Evolutionary conservation across 2,888 invertebrate species (phyloP), one percentile per base, ranked within the genome.

Genomic region (Drosophila vallismaia): DNA sequence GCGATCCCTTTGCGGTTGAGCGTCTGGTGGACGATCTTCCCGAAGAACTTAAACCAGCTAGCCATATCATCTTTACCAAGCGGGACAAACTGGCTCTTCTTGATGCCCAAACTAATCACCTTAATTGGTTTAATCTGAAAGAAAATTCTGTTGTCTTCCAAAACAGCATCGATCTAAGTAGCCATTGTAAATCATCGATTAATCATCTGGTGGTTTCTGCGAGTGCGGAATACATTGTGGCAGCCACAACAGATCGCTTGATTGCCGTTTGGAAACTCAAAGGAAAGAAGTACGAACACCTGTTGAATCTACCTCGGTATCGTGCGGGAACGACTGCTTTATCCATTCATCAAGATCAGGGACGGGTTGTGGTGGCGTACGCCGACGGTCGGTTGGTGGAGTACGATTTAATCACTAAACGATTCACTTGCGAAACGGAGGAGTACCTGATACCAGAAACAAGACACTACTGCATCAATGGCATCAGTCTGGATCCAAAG

Each of bases 311-410:
- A 75, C 97, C 97, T 0, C 94, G 92, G 31, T 95, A 96, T 88
- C 91, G 92, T 9, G 94, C 93, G 69, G 93, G 95, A 38, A 95
- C 95, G 0, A 95, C 96, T 0, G 95, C 97, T 0, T 83, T 97
- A 75, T 93, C 94, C 0, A 92, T 97, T 45, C 94, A 95, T 86
- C 92, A 93, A 14, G 90, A 90, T 7, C 91, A 92, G 1, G 93
- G 94, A 4, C 93, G 93, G 45, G 90, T 97, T 6, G 93, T 96
- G 33, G 93, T 96, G 8, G 94, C 94, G 2, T 97, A 97, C 92
- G 93, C 96, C 0, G 95, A 98, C 92, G 95, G 95, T 81, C 95
- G 94, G 95, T 93, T 97, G 66, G 92, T 96, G 42, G 97, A 97
- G 90, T 97, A 95, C 89, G 94, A 94, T 87, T 88, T 97, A n/a